These are phyloP conservation scores for Lordiphosa clarofinis DNA, from an alignment of 1,140 invertebrate genomes.

Conservation along the genomic window DNA sequence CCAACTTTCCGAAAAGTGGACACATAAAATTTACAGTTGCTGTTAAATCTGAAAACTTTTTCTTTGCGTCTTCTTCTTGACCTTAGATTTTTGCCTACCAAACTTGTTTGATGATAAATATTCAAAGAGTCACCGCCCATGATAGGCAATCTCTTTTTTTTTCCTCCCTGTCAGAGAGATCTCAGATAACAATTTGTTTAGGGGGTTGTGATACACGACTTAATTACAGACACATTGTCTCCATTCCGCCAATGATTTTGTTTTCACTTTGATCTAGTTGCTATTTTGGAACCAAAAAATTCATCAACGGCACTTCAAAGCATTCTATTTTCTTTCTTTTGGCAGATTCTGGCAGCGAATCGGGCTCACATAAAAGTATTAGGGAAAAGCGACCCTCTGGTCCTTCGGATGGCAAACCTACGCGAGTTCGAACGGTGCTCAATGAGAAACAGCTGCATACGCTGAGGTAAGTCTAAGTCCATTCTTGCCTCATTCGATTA, in stretches of 20 bases:
- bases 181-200: conserved; percentile 69
- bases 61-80: too few relatives aligned
- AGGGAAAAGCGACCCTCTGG: conserved; percentile 82
- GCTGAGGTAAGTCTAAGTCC: conserved; percentile 84
- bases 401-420: conserved; percentile 95
- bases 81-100: too few relatives aligned
- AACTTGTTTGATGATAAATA: too few relatives aligned
- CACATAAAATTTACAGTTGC: too few relatives aligned
- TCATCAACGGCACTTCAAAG: conserved; percentile 53
- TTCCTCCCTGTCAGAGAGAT: conserved; percentile 31
- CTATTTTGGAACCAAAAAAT: conserved; percentile 20
- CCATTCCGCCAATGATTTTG: conserved; percentile 16
- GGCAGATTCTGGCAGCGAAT: conserved; percentile 91
- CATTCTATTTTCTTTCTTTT: background rate
- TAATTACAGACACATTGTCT: conserved; percentile 52
- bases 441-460: conserved; percentile 99
- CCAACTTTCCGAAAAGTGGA: too few relatives aligned
- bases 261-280: conserved; percentile 36
- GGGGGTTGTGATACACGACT: conserved; percentile 73
- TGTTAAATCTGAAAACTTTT: too few relatives aligned
- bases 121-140: too few relatives aligned
- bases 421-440: conserved; percentile 96
- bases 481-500: background rate
- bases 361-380: conserved; percentile 89
- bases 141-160: conserved; percentile 1